Evolutionary conservation across 2,113 vertebrate species (phyloP), one percentile per base, ranked within the genome.

Genomic region (Elephantulus edwardii): DNA sequence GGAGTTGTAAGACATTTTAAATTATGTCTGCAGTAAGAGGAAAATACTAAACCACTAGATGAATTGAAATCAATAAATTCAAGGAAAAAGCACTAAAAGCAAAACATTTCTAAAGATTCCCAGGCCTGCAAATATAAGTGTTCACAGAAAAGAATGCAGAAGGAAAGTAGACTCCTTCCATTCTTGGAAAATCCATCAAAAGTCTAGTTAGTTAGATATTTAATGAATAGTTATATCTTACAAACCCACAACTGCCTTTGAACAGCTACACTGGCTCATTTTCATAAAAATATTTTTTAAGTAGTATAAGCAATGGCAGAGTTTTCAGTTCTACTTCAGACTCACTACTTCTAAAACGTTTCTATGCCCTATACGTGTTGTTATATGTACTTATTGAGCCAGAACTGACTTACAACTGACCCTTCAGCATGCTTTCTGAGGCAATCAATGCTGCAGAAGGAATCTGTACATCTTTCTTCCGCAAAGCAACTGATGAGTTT

Each of bases 31-130:
- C 42, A 83, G 40, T 60, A 77, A 77, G 14, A 46, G 19, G 13
- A 88, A 48, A 35, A 16, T 81, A 72, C 20, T 3, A 78, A 84
- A 70, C 8, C 81, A 42, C 62, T 62, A 10, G 64, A 13, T 79
- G 14, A 83, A 89, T 86, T 75, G 22, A 60, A 89, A 60, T 78
- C 64, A 85, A 64, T 66, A 52, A 52, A 84, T 60, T 77, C 35
- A 85, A 74, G 50, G 2, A 89, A 80, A 90, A 77, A 62, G 8
- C 7, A 54, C 16, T 72, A 77, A 56, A 1, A 9, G 79, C 64
- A 48, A 74, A 84, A 77, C 50, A 20, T 5, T 50, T 77, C 85
- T 33, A 84, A 77, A 82, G 3, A 76, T n/a, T 38, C 16, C 86
- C 83, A 38, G 8, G 40, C 33, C n/a, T 11, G 30, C n/a, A 3